Percentiles rank a stretch among this genome's conserved stretches.
phyloP scores from a whole-genome alignment of 1,140 invertebrate species.

The Onthophagus taurus region DNA sequence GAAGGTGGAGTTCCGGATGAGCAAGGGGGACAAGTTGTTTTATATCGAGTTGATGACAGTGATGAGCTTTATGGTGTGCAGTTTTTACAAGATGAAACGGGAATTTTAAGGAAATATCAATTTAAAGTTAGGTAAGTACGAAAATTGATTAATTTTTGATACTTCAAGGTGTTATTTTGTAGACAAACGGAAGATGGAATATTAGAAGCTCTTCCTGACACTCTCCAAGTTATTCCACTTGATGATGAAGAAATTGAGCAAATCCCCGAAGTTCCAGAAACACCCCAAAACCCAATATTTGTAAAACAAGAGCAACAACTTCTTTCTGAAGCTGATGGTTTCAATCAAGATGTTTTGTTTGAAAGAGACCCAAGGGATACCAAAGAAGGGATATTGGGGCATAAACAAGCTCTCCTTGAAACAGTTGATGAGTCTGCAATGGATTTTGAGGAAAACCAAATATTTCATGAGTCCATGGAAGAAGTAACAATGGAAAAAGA shows the following conservation, averaged over 20 bases:
- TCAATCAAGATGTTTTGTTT: neutral
- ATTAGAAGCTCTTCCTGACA: conserved; percentile 28
- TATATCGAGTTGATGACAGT: conserved; percentile 28
- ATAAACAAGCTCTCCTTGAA: too few relatives aligned
- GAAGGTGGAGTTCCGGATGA: neutral
- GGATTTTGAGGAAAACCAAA: too few relatives aligned
- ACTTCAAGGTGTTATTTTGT: conserved; percentile 8
- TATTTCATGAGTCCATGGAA: too few relatives aligned
- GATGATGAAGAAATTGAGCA: conserved; percentile 11
- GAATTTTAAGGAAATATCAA: conserved; percentile 29
- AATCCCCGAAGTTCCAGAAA: neutral
- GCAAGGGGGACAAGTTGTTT: conserved; percentile 20
- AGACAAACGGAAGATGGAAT: conserved; percentile 30
- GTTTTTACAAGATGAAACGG: conserved; percentile 27
- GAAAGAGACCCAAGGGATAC: conserved; percentile 7
- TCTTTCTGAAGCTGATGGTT: too few relatives aligned
- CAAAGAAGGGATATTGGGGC: conserved; percentile 12
- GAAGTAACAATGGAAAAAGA: too few relatives aligned
- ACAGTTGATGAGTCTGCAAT: too few relatives aligned
- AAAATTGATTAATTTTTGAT: conserved; percentile 5
- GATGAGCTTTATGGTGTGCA: conserved; percentile 32
- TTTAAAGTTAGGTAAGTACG: conserved; percentile 29
- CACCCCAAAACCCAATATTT: neutral
- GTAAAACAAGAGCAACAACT: conserved; percentile 11
- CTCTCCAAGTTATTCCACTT: conserved; percentile 22